These are phyloP conservation scores for Amblyopsis rosae DNA, from an alignment of 2,113 vertebrate genomes.

Conservation along the genomic window DNA sequence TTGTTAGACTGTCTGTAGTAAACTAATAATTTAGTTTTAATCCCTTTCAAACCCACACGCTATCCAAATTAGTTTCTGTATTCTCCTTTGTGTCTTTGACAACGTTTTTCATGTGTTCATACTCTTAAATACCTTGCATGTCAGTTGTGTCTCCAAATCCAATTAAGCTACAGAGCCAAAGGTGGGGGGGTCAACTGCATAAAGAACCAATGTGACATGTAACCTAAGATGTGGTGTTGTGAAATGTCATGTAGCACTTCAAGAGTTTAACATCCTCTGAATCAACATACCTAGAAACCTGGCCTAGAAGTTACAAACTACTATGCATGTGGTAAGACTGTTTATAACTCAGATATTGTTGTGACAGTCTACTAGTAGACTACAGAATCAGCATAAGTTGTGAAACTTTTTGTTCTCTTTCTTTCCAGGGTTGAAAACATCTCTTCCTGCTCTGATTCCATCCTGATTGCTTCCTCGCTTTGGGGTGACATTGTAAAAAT, in stretches of 20 bases:
- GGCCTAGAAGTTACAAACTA: constrained; percentile 16
- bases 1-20: neutral
- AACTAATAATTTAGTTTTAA: constrained; percentile 8
- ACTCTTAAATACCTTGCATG: constrained; percentile 1
- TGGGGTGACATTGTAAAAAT: constrained; percentile 63
- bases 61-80: constrained; percentile 19
- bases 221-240: constrained; percentile 58
- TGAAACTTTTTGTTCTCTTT: constrained; percentile 3
- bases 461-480: neutral
- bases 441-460: neutral
- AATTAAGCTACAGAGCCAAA: neutral
- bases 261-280: constrained; percentile 45
- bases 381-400: too few species aligned
- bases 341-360: neutral
- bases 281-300: constrained; percentile 1
- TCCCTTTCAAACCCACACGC: neutral
- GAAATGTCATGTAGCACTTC: constrained; percentile 52
- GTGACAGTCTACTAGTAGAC: constrained; percentile 3
- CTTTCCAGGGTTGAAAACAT: constrained; percentile 41
- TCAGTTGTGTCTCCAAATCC: neutral
- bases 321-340: neutral
- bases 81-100: too few species aligned
- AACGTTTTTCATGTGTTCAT: neutral
- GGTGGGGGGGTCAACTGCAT: constrained; percentile 37
- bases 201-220: constrained; percentile 42